Evolutionary conservation across 2,113 vertebrate genomes (phyloP).

Genomic region (Lycocorax pyrrhopterus): DNA sequence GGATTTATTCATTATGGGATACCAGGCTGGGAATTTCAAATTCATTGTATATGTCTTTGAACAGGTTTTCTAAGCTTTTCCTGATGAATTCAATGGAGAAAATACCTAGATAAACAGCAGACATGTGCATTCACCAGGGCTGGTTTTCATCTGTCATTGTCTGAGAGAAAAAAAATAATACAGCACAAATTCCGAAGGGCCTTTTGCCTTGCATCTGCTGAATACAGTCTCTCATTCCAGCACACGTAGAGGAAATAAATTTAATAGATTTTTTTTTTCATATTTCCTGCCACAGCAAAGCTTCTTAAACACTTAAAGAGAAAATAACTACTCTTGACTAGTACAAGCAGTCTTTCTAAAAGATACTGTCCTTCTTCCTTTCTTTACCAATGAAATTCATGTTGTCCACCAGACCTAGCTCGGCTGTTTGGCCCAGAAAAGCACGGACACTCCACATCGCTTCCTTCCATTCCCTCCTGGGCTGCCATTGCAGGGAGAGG

Average conservation of each 20-base stretch:
- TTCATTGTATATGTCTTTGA: background rate
- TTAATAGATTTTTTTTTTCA: background rate
- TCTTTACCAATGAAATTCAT: background rate
- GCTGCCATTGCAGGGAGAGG: background rate
- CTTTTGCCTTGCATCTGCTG: background rate
- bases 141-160: background rate
- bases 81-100: background rate
- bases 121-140: background rate
- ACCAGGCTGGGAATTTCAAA: background rate
- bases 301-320: background rate
- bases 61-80: background rate
- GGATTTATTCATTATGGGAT: background rate
- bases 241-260: background rate
- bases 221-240: background rate
- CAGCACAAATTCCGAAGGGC: background rate
- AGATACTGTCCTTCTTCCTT: background rate
- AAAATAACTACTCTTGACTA: background rate
- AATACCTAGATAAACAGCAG: background rate
- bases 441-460: rapidly evolving
- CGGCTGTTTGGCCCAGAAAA: background rate
- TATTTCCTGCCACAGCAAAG: background rate
- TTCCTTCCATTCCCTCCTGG: background rate
- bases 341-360: background rate
- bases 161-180: background rate
- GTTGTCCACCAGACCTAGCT: background rate